A percentile compares a stretch with the other conserved stretches of the same genome.
phyloP scores from a whole-genome alignment of 2,113 vertebrate genomes.

The Mustelus asterias region DNA sequence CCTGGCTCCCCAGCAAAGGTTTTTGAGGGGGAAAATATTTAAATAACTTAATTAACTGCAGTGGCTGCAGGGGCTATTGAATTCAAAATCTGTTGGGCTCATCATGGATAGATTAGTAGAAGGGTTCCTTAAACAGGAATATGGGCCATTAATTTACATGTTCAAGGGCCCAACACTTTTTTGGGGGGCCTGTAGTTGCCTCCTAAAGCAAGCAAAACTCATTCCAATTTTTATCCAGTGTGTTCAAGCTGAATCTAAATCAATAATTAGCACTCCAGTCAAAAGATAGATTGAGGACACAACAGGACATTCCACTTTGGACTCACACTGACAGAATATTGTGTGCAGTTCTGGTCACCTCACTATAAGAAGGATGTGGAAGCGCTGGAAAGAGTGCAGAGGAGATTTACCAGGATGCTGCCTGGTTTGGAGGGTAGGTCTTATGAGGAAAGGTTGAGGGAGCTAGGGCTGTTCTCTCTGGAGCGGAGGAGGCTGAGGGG shows the following conservation, averaged over 20 bases:
- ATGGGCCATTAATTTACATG: background rate
- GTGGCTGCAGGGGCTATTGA: background rate
- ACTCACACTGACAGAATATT: no score
- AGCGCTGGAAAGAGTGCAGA: no score
- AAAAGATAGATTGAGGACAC: background rate
- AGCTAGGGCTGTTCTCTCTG: no score
- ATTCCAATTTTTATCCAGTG: background rate
- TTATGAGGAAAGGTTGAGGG: no score
- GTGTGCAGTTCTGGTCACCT: no score
- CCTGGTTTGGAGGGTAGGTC: no score
- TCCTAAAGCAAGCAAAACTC: background rate
- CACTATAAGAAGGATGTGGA: no score
- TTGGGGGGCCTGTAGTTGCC: background rate
- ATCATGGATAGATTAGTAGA: background rate
- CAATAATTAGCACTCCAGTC: background rate
- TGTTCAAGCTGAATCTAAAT: background rate
- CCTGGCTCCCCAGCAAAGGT: no score
- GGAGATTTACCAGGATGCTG: no score
- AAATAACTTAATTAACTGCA: background rate
- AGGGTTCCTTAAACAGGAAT: background rate
- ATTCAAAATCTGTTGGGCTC: background rate
- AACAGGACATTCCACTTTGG: background rate
- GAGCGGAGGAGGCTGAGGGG: no score
- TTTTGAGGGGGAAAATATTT: no score
- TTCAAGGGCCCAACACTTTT: background rate